These are phyloP conservation scores for Cynocephalus volans DNA, from an alignment of 2,113 vertebrate species.

Conservation along the genomic window DNA sequence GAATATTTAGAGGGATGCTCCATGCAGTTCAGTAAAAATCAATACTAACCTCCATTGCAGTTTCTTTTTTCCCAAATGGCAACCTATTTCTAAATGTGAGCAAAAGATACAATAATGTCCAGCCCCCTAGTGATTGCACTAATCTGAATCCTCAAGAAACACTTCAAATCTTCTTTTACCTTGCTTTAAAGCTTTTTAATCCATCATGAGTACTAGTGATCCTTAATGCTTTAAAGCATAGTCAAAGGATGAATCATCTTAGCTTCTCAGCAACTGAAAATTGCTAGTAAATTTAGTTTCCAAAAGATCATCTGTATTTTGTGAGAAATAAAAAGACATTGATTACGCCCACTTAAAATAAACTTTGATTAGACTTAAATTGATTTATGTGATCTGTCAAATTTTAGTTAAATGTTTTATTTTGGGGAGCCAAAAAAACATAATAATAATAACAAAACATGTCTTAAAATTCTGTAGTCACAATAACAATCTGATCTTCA, in stretches of 20 bases:
- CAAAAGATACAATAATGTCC: neutral
- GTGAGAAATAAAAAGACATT: neutral
- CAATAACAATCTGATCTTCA: neutral
- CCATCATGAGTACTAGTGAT: neutral
- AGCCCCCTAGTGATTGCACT: neutral
- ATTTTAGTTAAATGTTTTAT: conserved; percentile 49
- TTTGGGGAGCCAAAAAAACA: neutral
- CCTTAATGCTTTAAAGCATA: neutral
- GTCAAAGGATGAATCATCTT: neutral
- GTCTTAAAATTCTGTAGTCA: neutral
- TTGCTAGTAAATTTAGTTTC: neutral
- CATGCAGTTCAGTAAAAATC: conserved; percentile 48
- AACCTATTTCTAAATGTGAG: conserved; percentile 39
- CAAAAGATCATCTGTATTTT: neutral
- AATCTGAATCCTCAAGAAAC: neutral
- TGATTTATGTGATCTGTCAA: neutral
- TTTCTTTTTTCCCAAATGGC: neutral
- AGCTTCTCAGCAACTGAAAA: neutral
- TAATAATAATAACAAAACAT: conserved; percentile 52
- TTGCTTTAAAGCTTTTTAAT: conserved; percentile 2
- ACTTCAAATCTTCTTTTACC: neutral
- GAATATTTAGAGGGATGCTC: neutral
- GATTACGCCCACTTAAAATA: conserved; percentile 8
- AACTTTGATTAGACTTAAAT: conserved; percentile 33
- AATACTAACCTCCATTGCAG: neutral